Conservation (phyloP, 2,797 vertebrate genomes). For the Melanitta fusca region DNA sequence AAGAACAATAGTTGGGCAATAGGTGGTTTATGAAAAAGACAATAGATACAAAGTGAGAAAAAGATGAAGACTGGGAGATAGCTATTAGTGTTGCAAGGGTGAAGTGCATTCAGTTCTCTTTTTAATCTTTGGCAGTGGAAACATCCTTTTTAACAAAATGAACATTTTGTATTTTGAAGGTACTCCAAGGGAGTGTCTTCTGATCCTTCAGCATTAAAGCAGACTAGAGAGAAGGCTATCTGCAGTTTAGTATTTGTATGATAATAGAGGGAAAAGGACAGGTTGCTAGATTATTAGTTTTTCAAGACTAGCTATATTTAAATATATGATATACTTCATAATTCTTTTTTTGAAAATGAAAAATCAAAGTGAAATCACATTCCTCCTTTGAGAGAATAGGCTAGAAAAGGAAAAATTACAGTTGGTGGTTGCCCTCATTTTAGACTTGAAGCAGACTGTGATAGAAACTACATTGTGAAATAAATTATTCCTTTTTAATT, state of each 20-base stretch:
- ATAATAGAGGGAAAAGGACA: background rate
- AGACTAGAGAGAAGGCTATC: background rate
- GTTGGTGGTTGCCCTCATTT: constrained; percentile 62
- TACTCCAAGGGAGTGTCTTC: background rate
- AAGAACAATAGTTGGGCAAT: background rate
- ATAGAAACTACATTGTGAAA: constrained; percentile 62
- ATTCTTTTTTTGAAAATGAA: constrained; percentile 53
- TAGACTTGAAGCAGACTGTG: constrained; percentile 51
- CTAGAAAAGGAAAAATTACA: constrained; percentile 53
- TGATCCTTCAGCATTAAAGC: background rate
- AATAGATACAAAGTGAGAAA: background rate
- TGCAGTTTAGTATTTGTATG: background rate
- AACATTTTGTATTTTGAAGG: background rate
- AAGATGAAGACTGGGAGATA: background rate
- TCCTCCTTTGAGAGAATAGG: constrained; percentile 43
- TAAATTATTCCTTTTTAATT: constrained; percentile 76
- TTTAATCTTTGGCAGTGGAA: constrained; percentile 1
- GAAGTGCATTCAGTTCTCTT: background rate
- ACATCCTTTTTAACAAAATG: background rate
- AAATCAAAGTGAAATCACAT: constrained; percentile 51
- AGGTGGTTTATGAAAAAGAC: background rate
- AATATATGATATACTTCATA: background rate
- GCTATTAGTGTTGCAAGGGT: background rate
- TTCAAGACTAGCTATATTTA: background rate
- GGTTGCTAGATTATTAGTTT: background rate